Evolutionary conservation across 2,888 invertebrate species (phyloP), one percentile per base, ranked within the genome.

Genomic region (Patella depressa): DNA sequence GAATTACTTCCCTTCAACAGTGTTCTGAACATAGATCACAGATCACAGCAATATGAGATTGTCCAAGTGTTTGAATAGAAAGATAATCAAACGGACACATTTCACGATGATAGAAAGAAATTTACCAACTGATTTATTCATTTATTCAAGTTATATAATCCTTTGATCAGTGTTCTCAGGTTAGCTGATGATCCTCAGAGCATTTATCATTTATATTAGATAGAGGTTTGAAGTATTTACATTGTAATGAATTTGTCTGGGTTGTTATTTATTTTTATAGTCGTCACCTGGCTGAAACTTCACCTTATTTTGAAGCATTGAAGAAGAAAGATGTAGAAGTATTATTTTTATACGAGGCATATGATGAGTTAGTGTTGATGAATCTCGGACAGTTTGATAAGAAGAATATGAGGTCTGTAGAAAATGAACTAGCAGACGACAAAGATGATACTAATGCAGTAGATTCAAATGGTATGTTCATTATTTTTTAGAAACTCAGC

Each of bases 331-430:
- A 96, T 85, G 94, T 96, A 7, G 97, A 98, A 93, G 98, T 99
- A 0, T 92, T 99, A 17, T 99, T 98, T 92, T 97, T 98, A 89
- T 98, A 96, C 88, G 98, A 99, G 89, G 95, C 96, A n/a, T 98
- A 98, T 87, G 99, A 99, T 91, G 99, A 99, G 92, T 93, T 99
- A 75, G 97, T 98, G 3, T 93, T 99, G 29, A 94, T 97, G 94
- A 97, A 98, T 88, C 92, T 98, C 77, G 94, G 95, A 81, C 94
- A 96, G 89, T 99, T 96, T 90, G 95, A 95, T 82, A 94, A 94
- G 72, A 93, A 93, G 93, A 94, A 89, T 69, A 93, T 99, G 9
- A 94, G 95, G 3, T 98, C 98, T 0, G 96, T 97, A 0, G 99
- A 99, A 92, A 98, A 97, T 89, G 98, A 98, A 92, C 95, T 97